A percentile compares a stretch with the other conserved stretches of the same genome.
phyloP scores from a whole-genome alignment of 2,113 vertebrate genomes.

The Mixornis gularis region DNA sequence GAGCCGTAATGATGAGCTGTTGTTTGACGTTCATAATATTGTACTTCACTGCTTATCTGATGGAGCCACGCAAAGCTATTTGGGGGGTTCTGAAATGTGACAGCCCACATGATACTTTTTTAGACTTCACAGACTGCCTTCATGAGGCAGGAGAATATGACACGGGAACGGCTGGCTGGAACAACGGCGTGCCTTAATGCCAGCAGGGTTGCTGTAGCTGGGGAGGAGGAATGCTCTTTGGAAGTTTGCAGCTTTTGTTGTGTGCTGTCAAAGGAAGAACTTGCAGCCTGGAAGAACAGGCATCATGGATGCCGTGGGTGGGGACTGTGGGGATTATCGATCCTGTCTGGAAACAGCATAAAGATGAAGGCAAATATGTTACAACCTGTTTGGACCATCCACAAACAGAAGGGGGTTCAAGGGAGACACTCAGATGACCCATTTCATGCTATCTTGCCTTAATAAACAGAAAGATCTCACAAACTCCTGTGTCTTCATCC shows the following conservation, averaged over 20 bases:
- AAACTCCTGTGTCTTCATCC: background rate
- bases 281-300: background rate
- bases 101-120: slow-evolving; percentile 32
- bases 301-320: background rate
- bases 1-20: background rate
- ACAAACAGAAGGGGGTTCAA: background rate
- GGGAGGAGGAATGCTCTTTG: background rate
- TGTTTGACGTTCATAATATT: slow-evolving; percentile 28
- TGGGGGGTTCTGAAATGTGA: background rate
- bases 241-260: background rate
- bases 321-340: background rate
- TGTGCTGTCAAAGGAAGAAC: background rate
- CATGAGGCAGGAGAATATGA: background rate
- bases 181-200: background rate
- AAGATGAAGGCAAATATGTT: background rate
- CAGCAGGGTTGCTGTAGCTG: rapidly evolving
- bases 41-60: background rate
- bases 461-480: background rate
- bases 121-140: background rate
- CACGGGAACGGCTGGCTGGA: background rate
- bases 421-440: background rate
- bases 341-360: background rate
- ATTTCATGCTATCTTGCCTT: background rate
- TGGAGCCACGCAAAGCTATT: background rate
- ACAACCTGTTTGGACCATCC: background rate